Percentiles rank a stretch among this genome's conserved stretches.
Conservation (phyloP, 2,888 invertebrate genomes). For the Cephus pulcher region DNA sequence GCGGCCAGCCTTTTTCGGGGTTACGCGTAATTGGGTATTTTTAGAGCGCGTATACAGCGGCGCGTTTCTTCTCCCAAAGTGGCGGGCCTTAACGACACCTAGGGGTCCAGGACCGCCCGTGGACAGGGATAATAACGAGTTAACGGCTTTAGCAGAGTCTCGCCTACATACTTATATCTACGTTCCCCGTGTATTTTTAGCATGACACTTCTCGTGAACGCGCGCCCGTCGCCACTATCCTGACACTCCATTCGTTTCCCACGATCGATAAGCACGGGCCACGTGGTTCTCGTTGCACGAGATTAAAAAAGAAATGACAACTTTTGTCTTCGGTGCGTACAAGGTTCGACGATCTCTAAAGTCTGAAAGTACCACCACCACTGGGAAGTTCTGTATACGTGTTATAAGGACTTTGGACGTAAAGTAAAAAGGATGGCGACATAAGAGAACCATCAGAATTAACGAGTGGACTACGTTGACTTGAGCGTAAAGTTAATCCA, state of each 20-base stretch:
- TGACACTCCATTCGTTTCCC: constrained; percentile 25
- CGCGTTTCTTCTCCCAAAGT: not conserved
- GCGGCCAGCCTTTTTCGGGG: not conserved
- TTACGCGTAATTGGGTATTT: not conserved
- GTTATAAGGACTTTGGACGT: not conserved
- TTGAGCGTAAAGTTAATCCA: not conserved
- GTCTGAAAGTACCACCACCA: not conserved
- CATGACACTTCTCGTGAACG: not conserved
- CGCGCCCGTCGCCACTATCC: constrained; percentile 1
- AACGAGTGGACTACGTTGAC: not conserved
- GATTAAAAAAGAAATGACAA: not conserved
- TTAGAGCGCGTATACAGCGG: not conserved
- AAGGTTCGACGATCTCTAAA: not conserved
- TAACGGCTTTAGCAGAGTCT: constrained; percentile 18
- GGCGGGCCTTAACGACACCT: not conserved
- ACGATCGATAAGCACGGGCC: not conserved
- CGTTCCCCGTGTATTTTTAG: not conserved
- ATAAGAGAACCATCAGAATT: not conserved
- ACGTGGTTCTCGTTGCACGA: not conserved
- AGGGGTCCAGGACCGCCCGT: not conserved
- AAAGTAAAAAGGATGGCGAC: not conserved
- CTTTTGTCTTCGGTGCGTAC: not conserved
- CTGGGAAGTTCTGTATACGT: not conserved
- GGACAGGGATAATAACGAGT: constrained; percentile 18
- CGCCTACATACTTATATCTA: not conserved